Percentiles rank a stretch among this genome's conserved stretches.
These are phyloP conservation scores for Galaxias olidus DNA, from an alignment of 2,797 vertebrate genomes.

Conservation along the genomic window DNA sequence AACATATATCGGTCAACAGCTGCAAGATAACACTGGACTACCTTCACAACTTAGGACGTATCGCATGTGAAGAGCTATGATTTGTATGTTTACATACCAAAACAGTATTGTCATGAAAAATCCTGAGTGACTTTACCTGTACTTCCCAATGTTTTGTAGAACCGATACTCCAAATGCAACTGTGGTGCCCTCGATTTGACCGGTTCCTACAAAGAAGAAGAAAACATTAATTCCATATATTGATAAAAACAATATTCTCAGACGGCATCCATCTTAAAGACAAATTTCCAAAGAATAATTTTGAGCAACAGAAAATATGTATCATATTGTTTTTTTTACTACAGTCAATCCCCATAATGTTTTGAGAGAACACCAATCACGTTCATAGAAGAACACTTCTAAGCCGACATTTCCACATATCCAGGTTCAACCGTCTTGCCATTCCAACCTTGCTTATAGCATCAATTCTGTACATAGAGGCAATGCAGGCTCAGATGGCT, in stretches of 20 bases:
- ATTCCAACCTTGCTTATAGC: neutral
- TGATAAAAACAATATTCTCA: conserved; percentile 1
- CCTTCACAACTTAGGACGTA: too few relatives aligned
- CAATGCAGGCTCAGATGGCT: neutral
- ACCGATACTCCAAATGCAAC: conserved; percentile 98
- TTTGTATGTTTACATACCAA: too few relatives aligned
- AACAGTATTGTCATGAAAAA: neutral
- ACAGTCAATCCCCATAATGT: too few relatives aligned
- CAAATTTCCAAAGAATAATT: too few relatives aligned
- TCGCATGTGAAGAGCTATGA: too few relatives aligned
- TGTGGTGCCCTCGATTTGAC: conserved; percentile 98
- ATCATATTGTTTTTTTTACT: too few relatives aligned
- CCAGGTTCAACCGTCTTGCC: conserved; percentile 5
- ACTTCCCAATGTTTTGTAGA: conserved; percentile 97
- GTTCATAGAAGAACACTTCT: conserved; percentile 33
- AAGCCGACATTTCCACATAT: conserved; percentile 26
- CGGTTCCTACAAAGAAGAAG: conserved; percentile 84
- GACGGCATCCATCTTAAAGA: neutral
- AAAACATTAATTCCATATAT: conserved; percentile 34
- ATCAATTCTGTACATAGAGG: neutral
- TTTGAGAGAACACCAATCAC: too few relatives aligned
- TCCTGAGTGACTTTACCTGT: conserved; percentile 79
- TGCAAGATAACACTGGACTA: too few relatives aligned
- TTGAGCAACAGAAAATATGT: too few relatives aligned
- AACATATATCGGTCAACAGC: too few relatives aligned